Evolutionary conservation across 1,140 invertebrate genomes (phyloP), one percentile per base, ranked within the genome.

Genomic region (Camponotus vicinus): DNA sequence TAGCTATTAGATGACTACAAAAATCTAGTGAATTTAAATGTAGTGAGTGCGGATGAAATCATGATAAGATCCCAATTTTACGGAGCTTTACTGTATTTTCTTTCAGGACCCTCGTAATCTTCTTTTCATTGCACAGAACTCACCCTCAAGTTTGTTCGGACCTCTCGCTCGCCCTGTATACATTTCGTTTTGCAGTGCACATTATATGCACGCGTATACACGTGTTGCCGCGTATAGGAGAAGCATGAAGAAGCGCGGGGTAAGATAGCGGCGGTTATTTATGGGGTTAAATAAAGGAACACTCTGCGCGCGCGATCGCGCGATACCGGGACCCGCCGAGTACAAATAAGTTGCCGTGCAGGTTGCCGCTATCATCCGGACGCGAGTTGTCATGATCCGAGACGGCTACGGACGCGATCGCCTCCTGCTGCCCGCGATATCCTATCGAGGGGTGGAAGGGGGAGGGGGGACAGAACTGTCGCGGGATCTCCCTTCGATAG

Each of bases 211-310:
- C 37, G 75, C 55, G 71, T 64, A 45, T 61, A 37, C 40, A 40
- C 21, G 66, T 67, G 66, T 27, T 32, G 40, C 27, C 86, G 92
- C 88, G 91, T 63, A 87, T 92, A 88, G 83, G 87, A 90, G 86
- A 87, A 49, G 88, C 88, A 91, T 89, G 45, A 49, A 49, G 49
- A 49, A 49, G 45, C 45, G 88, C 89, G 89, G 92, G 89, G 89
- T 86, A 90, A 94, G 93, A 95, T 95, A 95, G 92, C 87, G 88
- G 78, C 82, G 86, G 87, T 94, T 94, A 95, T 95, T 95, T 95
- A 95, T 94, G 92, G 93, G 93, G 92, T 93, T 94, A 93, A 94
- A 94, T 94, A 94, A 94, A 94, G 93, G 91, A 93, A 93, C 93
- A 93, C 70, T 79, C 45, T 18, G 49, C 49, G 49, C 49, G 90